phyloP scores from a whole-genome alignment of 1,140 invertebrate genomes.

The Drosophila carrolli region DNA sequence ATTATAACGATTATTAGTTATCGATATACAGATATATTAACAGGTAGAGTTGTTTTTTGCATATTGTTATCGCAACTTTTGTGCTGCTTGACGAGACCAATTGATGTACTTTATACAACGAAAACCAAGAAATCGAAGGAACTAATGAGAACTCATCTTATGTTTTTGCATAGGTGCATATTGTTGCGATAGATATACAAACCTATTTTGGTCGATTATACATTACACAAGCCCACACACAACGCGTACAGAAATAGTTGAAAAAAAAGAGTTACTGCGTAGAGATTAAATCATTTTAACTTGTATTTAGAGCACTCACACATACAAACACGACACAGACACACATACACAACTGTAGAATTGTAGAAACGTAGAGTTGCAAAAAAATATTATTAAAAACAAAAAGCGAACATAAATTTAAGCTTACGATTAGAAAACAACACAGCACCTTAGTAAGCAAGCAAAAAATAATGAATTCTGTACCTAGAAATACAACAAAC shows the following conservation, averaged over 20 bases:
- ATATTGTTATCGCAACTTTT: slow-evolving; percentile 81
- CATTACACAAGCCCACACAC: slow-evolving; percentile 36
- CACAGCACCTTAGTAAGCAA: slow-evolving; percentile 72
- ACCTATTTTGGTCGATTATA: slow-evolving; percentile 61
- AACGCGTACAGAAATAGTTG: slow-evolving; percentile 57
- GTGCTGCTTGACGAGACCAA: slow-evolving; percentile 82
- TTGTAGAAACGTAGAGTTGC: slow-evolving; percentile 79
- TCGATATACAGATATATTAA: slow-evolving; percentile 65
- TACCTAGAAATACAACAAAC: slow-evolving; percentile 71
- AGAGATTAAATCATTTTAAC: slow-evolving; percentile 73
- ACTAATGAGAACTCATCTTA: slow-evolving; percentile 65
- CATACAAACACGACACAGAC: slow-evolving; percentile 28
- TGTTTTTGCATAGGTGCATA: slow-evolving; percentile 78
- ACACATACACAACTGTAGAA: slow-evolving; percentile 56
- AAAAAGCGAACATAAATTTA: slow-evolving; percentile 64
- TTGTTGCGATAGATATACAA: slow-evolving; percentile 73
- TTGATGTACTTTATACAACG: slow-evolving; percentile 82
- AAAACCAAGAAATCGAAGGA: slow-evolving; percentile 42
- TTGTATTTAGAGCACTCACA: slow-evolving; percentile 75
- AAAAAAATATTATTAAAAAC: slow-evolving; percentile 60
- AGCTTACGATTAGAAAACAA: slow-evolving; percentile 63
- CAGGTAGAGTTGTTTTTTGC: slow-evolving; percentile 75
- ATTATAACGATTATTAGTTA: slow-evolving; percentile 72
- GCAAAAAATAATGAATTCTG: slow-evolving; percentile 63
- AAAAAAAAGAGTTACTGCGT: slow-evolving; percentile 62